Percentiles rank a stretch among this genome's conserved stretches.
phyloP scores from a whole-genome alignment of 2,888 invertebrate genomes.

The Laspeyria flexula region DNA sequence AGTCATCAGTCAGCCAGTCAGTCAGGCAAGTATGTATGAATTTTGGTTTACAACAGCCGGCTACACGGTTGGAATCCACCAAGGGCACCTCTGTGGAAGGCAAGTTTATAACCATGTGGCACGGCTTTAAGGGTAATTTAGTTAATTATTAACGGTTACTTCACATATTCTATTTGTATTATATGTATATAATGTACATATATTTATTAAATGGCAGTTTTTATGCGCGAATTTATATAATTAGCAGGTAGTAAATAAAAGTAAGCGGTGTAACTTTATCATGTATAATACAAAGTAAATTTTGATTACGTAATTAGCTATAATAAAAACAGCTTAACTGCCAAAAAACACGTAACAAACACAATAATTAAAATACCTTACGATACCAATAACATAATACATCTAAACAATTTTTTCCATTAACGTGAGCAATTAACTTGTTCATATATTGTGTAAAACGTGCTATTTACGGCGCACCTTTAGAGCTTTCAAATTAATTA shows the following conservation, averaged over 20 bases:
- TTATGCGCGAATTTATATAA: background rate
- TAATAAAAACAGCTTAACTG: background rate
- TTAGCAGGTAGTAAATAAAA: background rate
- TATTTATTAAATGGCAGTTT: background rate
- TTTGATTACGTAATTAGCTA: background rate
- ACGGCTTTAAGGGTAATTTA: too few species aligned
- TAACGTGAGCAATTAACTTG: constrained; percentile 11
- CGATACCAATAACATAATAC: background rate
- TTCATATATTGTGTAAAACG: constrained; percentile 9
- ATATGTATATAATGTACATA: too few species aligned
- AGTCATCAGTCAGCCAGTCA: too few species aligned
- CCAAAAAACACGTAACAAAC: background rate
- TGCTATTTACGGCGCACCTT: constrained; percentile 7
- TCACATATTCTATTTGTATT: too few species aligned
- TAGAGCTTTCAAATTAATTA: constrained; percentile 40
- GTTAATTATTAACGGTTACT: too few species aligned
- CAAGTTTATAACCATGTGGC: too few species aligned
- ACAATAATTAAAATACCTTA: background rate
- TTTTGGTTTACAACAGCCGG: too few species aligned
- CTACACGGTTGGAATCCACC: too few species aligned
- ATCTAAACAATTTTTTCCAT: constrained; percentile 1
- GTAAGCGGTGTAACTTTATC: background rate
- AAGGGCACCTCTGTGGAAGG: too few species aligned
- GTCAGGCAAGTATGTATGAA: too few species aligned
- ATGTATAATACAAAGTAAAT: background rate